These are phyloP conservation scores for Copidosoma floridanum DNA, from an alignment of 1,140 invertebrate genomes.

Conservation along the genomic window DNA sequence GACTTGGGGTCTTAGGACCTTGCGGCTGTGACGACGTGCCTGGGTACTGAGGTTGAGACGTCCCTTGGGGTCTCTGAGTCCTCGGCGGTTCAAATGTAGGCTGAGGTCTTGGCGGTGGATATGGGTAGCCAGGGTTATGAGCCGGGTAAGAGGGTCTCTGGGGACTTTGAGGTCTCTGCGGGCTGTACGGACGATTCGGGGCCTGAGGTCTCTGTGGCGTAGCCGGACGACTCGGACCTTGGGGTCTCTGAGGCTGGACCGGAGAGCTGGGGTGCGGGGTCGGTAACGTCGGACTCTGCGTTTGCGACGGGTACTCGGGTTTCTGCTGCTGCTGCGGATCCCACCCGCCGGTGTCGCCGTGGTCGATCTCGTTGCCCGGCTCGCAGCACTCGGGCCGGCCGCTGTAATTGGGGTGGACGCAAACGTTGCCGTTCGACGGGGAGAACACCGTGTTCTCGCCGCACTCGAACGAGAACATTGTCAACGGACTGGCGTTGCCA, in stretches of 20 bases:
- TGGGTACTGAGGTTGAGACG: not conserved
- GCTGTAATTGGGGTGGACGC: conserved; percentile 67
- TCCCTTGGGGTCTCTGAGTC: not conserved
- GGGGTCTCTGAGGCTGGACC: not conserved
- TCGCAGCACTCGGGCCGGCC: conserved; percentile 59
- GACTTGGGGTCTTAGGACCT: not conserved
- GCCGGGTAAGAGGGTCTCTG: not conserved
- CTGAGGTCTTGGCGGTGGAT: not conserved
- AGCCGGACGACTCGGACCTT: not conserved
- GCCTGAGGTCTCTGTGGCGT: not conserved
- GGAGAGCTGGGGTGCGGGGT: not conserved
- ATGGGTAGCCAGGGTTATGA: not conserved
- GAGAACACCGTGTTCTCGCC: conserved; percentile 71
- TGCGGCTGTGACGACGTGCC: not conserved
- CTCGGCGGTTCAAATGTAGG: not conserved
- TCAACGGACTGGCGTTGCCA: conserved; percentile 46
- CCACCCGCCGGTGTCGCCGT: conserved; percentile 16
- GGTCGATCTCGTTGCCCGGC: conserved; percentile 43
- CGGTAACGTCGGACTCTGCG: not conserved
- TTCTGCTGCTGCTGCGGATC: conserved; percentile 1
- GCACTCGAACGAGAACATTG: conserved; percentile 65
- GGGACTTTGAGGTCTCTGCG: not conserved
- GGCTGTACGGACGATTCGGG: not conserved
- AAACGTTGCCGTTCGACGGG: conserved; percentile 61
- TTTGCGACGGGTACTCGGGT: not conserved